phyloP scores from a whole-genome alignment of 2,113 vertebrate species.

The Barnardius zonarius region DNA sequence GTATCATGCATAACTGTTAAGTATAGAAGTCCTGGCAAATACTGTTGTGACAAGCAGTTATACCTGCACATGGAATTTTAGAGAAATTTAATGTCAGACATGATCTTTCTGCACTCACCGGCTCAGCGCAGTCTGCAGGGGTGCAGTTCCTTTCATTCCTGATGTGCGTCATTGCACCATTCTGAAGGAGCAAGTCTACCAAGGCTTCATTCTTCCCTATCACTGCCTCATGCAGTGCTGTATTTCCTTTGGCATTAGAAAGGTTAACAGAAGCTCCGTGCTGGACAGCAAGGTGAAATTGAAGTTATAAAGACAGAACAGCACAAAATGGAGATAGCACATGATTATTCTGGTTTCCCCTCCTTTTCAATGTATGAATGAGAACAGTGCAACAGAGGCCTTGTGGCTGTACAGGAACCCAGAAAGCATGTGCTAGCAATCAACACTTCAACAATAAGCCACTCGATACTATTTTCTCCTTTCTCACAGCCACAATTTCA shows the following conservation, averaged over 20 bases:
- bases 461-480: neutral
- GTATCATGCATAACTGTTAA: rapidly evolving
- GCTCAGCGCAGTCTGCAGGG: conserved; percentile 82
- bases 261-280: conserved; percentile 82
- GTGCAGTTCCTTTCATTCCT: conserved; percentile 83
- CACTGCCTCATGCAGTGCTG: conserved; percentile 88
- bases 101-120: conserved; percentile 57
- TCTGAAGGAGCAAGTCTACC: conserved; percentile 84
- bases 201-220: conserved; percentile 70
- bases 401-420: rapidly evolving
- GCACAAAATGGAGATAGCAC: neutral
- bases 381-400: neutral
- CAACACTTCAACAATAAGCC: neutral
- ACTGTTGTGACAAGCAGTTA: neutral
- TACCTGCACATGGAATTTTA: neutral
- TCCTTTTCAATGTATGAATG: neutral
- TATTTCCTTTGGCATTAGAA: conserved; percentile 84
- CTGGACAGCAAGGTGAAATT: conserved; percentile 54
- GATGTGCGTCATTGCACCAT: conserved; percentile 75
- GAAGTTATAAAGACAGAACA: neutral
- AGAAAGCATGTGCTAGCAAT: neutral
- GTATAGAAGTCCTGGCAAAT: neutral
- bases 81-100: neutral
- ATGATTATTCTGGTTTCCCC: neutral
- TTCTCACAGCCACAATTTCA: neutral